A percentile compares a stretch with the other conserved stretches of the same genome.
phyloP scores from a whole-genome alignment of 2,888 invertebrate species.

The Eristalis pertinax region DNA sequence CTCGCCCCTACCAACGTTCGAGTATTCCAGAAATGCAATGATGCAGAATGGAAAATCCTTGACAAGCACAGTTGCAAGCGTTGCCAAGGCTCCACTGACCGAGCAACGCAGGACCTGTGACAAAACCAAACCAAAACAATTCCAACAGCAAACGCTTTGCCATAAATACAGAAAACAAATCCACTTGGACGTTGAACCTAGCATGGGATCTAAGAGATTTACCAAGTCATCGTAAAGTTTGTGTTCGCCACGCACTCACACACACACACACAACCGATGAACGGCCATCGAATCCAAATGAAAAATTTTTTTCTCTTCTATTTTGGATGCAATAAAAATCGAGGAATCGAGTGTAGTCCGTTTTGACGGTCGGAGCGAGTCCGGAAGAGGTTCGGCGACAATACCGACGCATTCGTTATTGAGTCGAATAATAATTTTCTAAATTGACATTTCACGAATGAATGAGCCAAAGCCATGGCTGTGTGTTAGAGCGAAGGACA shows the following conservation, averaged over 20 bases:
- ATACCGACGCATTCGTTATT: constrained; percentile 37
- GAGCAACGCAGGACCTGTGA: not conserved
- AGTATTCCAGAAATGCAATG: not conserved
- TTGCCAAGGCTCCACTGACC: not conserved
- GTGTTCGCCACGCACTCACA: not conserved
- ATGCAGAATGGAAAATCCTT: constrained; percentile 1
- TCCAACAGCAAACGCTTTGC: constrained; percentile 32
- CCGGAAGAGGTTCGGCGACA: constrained; percentile 3
- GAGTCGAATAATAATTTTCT: constrained; percentile 47
- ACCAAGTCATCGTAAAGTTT: constrained; percentile 40
- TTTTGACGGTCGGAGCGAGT: not conserved
- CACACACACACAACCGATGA: not conserved
- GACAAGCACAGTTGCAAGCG: constrained; percentile 8
- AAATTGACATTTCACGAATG: constrained; percentile 51
- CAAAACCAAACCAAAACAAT: constrained; percentile 39
- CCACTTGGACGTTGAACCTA: constrained; percentile 45
- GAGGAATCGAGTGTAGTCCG: constrained; percentile 4
- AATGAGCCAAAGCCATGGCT: not conserved
- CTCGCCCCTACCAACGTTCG: not conserved
- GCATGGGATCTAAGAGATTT: constrained; percentile 48
- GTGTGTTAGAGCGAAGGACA: constrained; percentile 8
- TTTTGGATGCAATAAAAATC: constrained; percentile 8
- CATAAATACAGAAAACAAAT: constrained; percentile 52
- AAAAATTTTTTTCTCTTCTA: not conserved
- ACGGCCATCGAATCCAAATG: not conserved